phyloP scores from a whole-genome alignment of 2,888 invertebrate genomes.

The Metopia argyrocephala region DNA sequence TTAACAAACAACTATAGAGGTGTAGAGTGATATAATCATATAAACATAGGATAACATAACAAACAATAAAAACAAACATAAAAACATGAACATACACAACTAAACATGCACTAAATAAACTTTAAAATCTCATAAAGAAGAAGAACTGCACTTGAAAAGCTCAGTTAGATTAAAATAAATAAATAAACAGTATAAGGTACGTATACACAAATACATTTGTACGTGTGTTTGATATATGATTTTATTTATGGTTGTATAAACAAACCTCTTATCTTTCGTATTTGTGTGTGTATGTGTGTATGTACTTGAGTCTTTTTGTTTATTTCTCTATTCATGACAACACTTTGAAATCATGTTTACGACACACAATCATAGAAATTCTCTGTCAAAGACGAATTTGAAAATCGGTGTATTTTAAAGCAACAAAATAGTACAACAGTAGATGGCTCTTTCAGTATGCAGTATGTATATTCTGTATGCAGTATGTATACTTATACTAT shows the following conservation, averaged over 20 bases:
- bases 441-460: neutral
- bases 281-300: neutral
- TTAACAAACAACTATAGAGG: too few relatives aligned
- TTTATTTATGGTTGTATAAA: conserved; percentile 50
- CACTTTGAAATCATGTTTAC: conserved; percentile 44
- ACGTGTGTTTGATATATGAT: neutral
- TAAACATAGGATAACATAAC: too few relatives aligned
- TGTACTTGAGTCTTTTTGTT: neutral
- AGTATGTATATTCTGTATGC: neutral
- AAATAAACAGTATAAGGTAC: too few relatives aligned
- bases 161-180: neutral
- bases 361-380: conserved; percentile 19
- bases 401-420: conserved; percentile 36
- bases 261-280: conserved; percentile 44
- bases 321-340: conserved; percentile 25
- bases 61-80: neutral
- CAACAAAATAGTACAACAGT: neutral
- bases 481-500: neutral
- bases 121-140: conserved; percentile 10
- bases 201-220: neutral
- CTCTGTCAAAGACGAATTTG: conserved; percentile 9
- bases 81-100: neutral
- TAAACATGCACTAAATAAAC: conserved; percentile 1
- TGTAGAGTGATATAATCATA: too few relatives aligned
- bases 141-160: conserved; percentile 45